A percentile compares a stretch with the other conserved stretches of the same genome.
phyloP scores from a whole-genome alignment of 2,113 vertebrate species.

The Craseonycteris thonglongyai region DNA sequence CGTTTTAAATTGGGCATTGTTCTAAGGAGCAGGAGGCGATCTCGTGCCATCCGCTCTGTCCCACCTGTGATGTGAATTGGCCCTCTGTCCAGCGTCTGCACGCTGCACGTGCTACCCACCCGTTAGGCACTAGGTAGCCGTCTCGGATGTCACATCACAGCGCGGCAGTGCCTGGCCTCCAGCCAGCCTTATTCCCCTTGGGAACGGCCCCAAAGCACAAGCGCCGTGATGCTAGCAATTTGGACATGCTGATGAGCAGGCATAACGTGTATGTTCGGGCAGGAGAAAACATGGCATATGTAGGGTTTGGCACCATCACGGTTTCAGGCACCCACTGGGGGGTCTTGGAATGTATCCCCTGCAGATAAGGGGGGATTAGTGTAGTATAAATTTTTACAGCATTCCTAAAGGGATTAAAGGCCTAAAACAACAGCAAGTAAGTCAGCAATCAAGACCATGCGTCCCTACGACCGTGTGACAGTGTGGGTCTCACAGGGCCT shows the following conservation, averaged over 20 bases:
- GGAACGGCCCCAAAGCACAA: too few species aligned
- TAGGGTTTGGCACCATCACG: too few species aligned
- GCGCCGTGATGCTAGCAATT: not conserved
- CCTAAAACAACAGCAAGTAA: too few species aligned
- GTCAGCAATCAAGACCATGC: not conserved
- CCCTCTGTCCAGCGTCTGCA: too few species aligned
- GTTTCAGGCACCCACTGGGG: too few species aligned
- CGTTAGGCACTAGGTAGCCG: not conserved
- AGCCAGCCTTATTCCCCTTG: too few species aligned
- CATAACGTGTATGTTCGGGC: rapidly evolving
- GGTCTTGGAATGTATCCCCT: not conserved
- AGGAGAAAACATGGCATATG: too few species aligned
- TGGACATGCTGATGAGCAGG: not conserved
- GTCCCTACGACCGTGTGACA: not conserved
- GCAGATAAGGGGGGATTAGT: not conserved
- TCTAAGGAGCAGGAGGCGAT: rapidly evolving
- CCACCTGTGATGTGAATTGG: not conserved
- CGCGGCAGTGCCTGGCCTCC: rapidly evolving
- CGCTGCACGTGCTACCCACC: rapidly evolving
- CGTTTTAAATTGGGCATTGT: not conserved
- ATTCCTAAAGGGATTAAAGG: not conserved
- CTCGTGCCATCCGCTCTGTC: too few species aligned
- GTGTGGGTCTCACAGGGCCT: rapidly evolving
- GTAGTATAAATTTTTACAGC: not conserved
- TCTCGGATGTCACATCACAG: not conserved